Evolutionary conservation across 2,113 vertebrate species (phyloP).

Genomic region (Tupaia chinensis): DNA sequence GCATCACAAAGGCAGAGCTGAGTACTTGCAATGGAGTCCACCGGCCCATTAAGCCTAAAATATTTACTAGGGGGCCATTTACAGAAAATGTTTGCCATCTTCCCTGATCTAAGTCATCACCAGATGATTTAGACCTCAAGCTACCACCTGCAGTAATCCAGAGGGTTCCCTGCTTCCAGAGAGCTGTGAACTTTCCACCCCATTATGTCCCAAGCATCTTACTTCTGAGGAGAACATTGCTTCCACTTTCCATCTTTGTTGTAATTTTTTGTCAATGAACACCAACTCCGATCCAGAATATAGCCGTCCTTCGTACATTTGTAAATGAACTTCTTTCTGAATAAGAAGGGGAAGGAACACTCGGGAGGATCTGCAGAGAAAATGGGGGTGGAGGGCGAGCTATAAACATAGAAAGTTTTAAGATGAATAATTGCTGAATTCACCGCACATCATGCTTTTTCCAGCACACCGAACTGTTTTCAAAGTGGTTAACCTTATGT

Average conservation of each 20-base stretch:
- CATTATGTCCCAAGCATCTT: neutral
- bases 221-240: slow-evolving; percentile 70
- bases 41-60: neutral
- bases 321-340: accelerated
- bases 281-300: slow-evolving; percentile 72
- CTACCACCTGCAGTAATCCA: neutral
- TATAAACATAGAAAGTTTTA: neutral
- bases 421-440: too few relatives aligned
- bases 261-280: slow-evolving; percentile 59
- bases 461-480: neutral
- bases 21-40: too few relatives aligned
- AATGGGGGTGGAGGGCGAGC: neutral
- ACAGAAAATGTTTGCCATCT: neutral
- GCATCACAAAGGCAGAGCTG: neutral
- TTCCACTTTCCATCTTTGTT: slow-evolving; percentile 72
- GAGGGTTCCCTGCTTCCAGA: neutral
- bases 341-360: slow-evolving; percentile 70
- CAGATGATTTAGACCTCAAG: neutral
- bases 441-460: accelerated
- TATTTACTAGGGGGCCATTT: neutral
- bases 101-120: neutral
- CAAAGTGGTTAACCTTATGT: too few relatives aligned
- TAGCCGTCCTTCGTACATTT: slow-evolving; percentile 51
- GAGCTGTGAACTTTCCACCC: accelerated
- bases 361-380: slow-evolving; percentile 65